Percentiles rank a stretch among this genome's conserved stretches.
phyloP scores from a whole-genome alignment of 2,113 vertebrate species.

The Varanus salvator region DNA sequence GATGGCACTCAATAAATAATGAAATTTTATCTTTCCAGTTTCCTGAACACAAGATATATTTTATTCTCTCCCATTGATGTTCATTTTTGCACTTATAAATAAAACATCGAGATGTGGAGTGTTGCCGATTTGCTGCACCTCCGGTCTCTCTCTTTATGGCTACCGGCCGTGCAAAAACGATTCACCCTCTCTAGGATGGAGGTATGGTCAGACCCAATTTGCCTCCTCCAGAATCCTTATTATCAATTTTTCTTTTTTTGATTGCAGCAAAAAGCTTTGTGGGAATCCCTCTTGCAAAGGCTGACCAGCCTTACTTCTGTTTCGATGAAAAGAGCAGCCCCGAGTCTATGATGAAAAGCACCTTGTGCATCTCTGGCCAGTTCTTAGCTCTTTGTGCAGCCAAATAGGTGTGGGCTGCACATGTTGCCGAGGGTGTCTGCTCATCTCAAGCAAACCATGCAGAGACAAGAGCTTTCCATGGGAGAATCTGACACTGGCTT shows the following conservation, averaged over 20 bases:
- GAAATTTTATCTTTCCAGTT: conserved; percentile 26
- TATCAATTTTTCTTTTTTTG: not conserved
- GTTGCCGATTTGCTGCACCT: conserved; percentile 1
- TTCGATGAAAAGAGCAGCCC: not conserved
- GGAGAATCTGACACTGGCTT: not conserved
- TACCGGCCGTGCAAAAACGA: not conserved
- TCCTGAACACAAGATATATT: conserved; percentile 35
- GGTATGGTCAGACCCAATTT: not conserved
- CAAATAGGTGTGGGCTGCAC: not conserved
- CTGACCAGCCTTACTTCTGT: not conserved
- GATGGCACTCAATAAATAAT: conserved; percentile 11
- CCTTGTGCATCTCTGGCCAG: no score
- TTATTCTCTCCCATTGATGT: conserved; percentile 15
- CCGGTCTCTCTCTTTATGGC: not conserved
- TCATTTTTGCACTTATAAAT: conserved; percentile 28
- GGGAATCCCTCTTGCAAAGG: not conserved
- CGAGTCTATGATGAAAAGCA: not conserved
- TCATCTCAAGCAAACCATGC: not conserved
- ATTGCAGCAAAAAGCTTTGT: not conserved
- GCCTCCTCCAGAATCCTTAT: not conserved
- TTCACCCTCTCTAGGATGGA: not conserved
- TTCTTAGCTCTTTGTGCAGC: not conserved
- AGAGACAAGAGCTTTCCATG: not conserved
- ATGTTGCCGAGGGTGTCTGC: not conserved
- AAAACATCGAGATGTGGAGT: conserved; percentile 17